Evolutionary conservation across 2,888 invertebrate genomes (phyloP).

Genomic region (Podabrus alpinus): DNA sequence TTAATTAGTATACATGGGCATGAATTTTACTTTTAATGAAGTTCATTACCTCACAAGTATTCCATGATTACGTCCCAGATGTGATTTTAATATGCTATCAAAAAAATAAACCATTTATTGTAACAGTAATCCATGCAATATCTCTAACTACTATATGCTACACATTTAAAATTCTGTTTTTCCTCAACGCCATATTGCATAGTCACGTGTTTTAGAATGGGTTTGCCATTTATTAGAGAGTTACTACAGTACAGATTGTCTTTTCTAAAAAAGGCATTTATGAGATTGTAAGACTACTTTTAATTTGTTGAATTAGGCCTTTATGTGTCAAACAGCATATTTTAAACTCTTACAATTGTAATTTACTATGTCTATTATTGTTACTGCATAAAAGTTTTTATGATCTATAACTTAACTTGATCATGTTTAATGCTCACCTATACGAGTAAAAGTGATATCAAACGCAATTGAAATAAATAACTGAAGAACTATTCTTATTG

Average conservation of each 20-base stretch:
- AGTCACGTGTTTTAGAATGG: neutral
- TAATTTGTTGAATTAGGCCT: neutral
- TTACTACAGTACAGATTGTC: neutral
- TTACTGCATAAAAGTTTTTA: neutral
- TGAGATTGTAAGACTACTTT: neutral
- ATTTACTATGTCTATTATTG: neutral
- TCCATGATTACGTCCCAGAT: neutral
- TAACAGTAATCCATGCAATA: neutral
- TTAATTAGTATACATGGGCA: neutral
- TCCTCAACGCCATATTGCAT: neutral
- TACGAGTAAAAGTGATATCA: neutral
- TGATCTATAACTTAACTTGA: neutral
- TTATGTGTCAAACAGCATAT: neutral
- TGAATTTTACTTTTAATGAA: neutral
- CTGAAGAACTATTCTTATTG: conserved; percentile 2
- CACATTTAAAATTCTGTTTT: neutral
- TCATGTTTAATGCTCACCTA: neutral
- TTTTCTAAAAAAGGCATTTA: neutral
- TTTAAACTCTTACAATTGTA: neutral
- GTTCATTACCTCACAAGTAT: neutral
- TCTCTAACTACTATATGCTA: too few species aligned
- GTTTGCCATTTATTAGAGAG: neutral
- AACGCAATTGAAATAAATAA: neutral
- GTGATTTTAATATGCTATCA: neutral
- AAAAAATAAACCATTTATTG: neutral